Percentiles rank a stretch among this genome's conserved stretches.
These are phyloP conservation scores for Patella ulyssiponensis DNA, from an alignment of 2,888 invertebrate species.

Conservation along the genomic window DNA sequence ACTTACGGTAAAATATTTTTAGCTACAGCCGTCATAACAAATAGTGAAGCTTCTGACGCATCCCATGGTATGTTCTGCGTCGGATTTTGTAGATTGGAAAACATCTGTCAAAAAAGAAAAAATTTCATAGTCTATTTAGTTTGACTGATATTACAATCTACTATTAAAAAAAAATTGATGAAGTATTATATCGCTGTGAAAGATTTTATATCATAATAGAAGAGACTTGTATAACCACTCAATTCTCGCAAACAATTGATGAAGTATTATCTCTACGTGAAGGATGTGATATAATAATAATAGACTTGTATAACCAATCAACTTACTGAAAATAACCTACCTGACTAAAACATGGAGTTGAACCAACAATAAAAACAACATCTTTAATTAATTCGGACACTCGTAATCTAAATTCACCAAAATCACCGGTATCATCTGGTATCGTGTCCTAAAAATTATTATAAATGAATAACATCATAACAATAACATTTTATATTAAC, in stretches of 20 bases:
- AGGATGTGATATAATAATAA: too few relatives aligned
- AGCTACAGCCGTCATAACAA: slow-evolving; percentile 94
- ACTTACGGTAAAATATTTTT: slow-evolving; percentile 94
- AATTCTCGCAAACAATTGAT: too few relatives aligned
- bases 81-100: slow-evolving; percentile 77
- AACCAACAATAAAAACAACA: slow-evolving; percentile 95
- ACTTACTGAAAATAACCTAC: slow-evolving; percentile 74
- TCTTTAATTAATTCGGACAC: slow-evolving; percentile 96
- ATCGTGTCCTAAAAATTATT: slow-evolving; percentile 78
- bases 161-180: too few relatives aligned
- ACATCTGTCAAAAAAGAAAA: slow-evolving; percentile 69
- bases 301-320: too few relatives aligned
- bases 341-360: slow-evolving; percentile 90
- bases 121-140: too few relatives aligned
- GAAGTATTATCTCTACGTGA: too few relatives aligned
- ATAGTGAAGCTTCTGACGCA: slow-evolving; percentile 92
- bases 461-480: not conserved
- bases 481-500: too few relatives aligned
- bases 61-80: slow-evolving; percentile 87
- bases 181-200: too few relatives aligned
- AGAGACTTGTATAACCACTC: too few relatives aligned
- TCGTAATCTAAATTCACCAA: slow-evolving; percentile 86
- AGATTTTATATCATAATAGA: too few relatives aligned
- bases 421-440: slow-evolving; percentile 85
- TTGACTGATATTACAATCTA: too few relatives aligned